phyloP scores from a whole-genome alignment of 2,113 vertebrate species.

The Pygoscelis adeliae region DNA sequence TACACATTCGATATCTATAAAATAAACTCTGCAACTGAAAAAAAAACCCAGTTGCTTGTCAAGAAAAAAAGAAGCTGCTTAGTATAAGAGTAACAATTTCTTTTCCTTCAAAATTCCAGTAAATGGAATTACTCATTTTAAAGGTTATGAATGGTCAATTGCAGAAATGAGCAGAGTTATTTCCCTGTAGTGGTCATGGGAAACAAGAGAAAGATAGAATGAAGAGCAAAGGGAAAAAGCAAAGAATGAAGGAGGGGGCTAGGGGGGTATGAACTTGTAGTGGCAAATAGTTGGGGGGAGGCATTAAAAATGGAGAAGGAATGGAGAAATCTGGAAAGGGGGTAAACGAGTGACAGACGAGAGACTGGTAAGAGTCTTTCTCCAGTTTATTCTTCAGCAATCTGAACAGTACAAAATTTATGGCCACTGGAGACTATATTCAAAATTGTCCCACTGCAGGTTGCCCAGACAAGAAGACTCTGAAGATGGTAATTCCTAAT shows the following conservation, averaged over 20 bases:
- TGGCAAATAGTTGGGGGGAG: neutral
- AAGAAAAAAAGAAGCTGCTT: neutral
- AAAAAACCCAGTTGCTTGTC: neutral
- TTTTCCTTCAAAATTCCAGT: neutral
- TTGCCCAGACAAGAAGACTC: neutral
- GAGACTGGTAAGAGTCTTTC: neutral
- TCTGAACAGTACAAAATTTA: neutral
- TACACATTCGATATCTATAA: neutral
- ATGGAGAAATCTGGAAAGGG: neutral
- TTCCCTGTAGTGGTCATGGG: neutral
- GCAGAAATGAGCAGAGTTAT: neutral
- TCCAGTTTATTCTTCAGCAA: neutral
- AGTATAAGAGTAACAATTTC: neutral
- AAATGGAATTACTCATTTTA: neutral
- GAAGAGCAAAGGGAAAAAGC: neutral
- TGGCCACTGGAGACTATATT: neutral
- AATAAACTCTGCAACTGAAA: neutral
- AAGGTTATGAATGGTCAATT: neutral
- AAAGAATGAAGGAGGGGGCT: neutral
- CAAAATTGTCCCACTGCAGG: neutral
- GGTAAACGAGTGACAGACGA: neutral
- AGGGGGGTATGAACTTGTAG: neutral
- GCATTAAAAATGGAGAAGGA: neutral
- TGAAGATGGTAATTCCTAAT: neutral
- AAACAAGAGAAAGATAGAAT: neutral